Base-by-base conservation (phyloP, 2,797 vertebrate genomes). In the Hypotaenidia okinawae region DNA sequence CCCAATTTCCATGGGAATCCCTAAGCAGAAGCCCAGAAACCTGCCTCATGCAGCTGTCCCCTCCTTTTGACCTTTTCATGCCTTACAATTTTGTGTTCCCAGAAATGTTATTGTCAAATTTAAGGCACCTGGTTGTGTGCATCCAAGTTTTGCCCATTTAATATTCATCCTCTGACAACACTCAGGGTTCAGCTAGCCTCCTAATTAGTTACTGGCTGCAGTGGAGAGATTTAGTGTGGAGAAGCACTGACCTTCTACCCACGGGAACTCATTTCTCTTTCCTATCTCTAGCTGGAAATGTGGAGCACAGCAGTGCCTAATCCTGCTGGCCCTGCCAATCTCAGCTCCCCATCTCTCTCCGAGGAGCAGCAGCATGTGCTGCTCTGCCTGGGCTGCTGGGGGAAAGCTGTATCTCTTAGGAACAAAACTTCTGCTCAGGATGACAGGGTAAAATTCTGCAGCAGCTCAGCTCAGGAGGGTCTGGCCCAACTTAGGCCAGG, bases 161-260 rank as follows among this genome's bases (percentile, higher is more conserved):
- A 55, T 54, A 74, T 88, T 92, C 49, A 33, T 27, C 58, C 62
- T 19, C 47, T 75, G 69, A 32, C 67, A 90, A 28, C 54, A 11
- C 62, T 49, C 72, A 16, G 54, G 23, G 47, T 73, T 76, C 77
- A 41, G 67, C 57, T 43, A 37, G 4, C 45, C 73, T 63, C 77
- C 84, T 85, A 79, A 89, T 94, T 86, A 94, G 80, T 24, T 87
- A 52, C 72, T 80, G 69, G 47, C 77, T 89, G 47, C 62, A 64
- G 82, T 11, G 33, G 37, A 87, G 59, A 74, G 63, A 45, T 51
- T 88, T 72, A 47, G 14, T 17, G 33, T 49, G 66, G 28, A 90
- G 84, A 80, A 81, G 32, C 80, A 15, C 43, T 62, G 76, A 61
- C 88, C 80, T 95, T 32, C 77, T 52, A 78, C 80, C 74, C 92